Conservation (phyloP, 2,113 vertebrate species). For the Pelecanus crispus region DNA sequence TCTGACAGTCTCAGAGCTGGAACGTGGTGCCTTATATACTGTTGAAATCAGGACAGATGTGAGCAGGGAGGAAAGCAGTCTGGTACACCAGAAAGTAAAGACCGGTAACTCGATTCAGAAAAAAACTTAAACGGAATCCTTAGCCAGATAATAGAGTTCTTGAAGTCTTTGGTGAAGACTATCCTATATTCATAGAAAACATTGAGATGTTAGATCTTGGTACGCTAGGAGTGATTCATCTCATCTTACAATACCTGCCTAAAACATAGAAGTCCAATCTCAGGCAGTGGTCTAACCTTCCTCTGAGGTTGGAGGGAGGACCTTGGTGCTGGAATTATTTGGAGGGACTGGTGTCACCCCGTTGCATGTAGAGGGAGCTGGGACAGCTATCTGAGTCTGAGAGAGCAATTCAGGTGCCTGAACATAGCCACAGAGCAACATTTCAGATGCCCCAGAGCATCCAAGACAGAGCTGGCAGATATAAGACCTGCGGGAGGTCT, state of each 20-base stretch:
- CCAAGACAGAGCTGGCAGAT: background rate
- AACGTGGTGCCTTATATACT: constrained; percentile 57
- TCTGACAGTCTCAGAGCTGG: constrained; percentile 43
- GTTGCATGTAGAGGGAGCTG: background rate
- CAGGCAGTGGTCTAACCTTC: background rate
- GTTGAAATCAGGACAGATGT: constrained; percentile 45
- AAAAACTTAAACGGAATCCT: background rate
- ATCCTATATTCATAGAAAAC: background rate
- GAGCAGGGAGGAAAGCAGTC: constrained; percentile 30
- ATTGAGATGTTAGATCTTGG: background rate
- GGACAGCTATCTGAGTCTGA: background rate
- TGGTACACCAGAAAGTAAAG: constrained; percentile 26
- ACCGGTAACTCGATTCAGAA: constrained; percentile 39
- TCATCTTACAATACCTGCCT: background rate
- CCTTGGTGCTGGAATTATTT: background rate
- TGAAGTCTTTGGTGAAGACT: background rate
- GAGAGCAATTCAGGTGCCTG: background rate
- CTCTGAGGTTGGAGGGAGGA: background rate
- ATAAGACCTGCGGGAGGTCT: background rate
- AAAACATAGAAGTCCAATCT: background rate
- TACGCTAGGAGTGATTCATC: background rate
- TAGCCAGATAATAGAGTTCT: background rate
- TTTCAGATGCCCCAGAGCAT: background rate
- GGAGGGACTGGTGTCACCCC: rapidly evolving
- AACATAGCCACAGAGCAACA: background rate